Base-by-base conservation (phyloP, 2,888 invertebrate species). In the Dryadula phaetusa region DNA sequence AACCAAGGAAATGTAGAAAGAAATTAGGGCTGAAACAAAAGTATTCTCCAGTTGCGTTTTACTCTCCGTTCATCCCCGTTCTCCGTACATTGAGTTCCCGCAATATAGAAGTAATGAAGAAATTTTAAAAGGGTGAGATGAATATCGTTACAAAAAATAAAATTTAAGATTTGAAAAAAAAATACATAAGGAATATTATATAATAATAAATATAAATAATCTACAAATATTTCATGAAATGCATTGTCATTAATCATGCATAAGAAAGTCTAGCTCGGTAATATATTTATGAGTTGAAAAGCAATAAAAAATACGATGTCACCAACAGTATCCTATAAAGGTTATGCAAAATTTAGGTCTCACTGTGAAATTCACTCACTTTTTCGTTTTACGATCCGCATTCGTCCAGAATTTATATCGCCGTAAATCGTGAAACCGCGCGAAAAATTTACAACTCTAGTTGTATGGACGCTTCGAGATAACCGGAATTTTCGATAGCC, bases 351-450 rank as follows among this genome's bases (percentile, higher is more conserved):
- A 81, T 80, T 78, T 82, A 81, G 77, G 79, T 79, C 77, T 75
- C 76, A 79, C 79, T 88, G 81, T 87, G 88, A 88, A 86, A 88
- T 88, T 88, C 85, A 90, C 85, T 87, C 82, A 78, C 80, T 79
- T 77, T 76, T 77, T 78, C 79, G 80, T 84, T 88, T 89, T 88
- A 90, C 84, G 84, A 82, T 83, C 82, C 80, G 78, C 80, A 80
- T 86, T 85, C 88, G 82, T 87, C 82, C 83, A 79, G 83, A 88
- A 88, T 90, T 89, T 90, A 90, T 84, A 86, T 79, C 83, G 78
- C 79, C 77, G 84, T 90, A 87, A 87, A 89, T 88, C 85, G 86
- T 83, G 81, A 85, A 84, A 82, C 76, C 72, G 78, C 76, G 81
- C 81, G 86, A 87, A 88, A 89, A 88, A 85, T 81, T 87, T 87